Conservation (phyloP, 1,140 invertebrate species). For the Halesus radiatus region DNA sequence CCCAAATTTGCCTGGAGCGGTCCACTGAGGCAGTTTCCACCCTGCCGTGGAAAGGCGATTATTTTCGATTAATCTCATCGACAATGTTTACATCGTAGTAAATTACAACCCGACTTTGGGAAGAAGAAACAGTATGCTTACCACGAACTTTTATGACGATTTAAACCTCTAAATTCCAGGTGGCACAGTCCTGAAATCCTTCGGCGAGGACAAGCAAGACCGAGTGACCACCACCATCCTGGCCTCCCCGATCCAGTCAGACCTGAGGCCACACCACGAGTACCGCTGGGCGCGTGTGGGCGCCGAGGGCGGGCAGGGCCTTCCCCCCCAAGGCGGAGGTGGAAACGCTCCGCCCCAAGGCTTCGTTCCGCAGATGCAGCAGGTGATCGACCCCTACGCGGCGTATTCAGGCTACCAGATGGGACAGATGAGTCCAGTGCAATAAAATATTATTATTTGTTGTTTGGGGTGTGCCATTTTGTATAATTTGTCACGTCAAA, state of each 20-base stretch:
- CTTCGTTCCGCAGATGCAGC: not conserved
- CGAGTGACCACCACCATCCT: constrained; percentile 48
- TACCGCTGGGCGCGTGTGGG: constrained; percentile 47
- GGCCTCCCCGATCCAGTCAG: constrained; percentile 30
- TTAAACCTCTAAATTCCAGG: constrained; percentile 16
- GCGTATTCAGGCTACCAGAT: constrained; percentile 25
- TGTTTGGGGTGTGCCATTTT: too few relatives aligned
- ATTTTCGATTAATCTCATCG: too few relatives aligned
- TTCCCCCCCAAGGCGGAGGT: not conserved
- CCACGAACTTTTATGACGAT: too few relatives aligned
- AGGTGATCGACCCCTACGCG: constrained; percentile 35
- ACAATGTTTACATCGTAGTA: too few relatives aligned
- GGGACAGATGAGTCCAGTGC: not conserved
- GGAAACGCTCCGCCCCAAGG: not conserved
- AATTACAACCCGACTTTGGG: too few relatives aligned
- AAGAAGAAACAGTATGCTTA: too few relatives aligned
- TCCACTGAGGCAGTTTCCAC: too few relatives aligned
- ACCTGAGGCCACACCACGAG: constrained; percentile 35
- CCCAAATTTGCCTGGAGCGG: too few relatives aligned
- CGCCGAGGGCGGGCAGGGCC: constrained; percentile 27
- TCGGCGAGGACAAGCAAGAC: constrained; percentile 41
- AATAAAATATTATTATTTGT: not conserved
- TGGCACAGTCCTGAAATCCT: constrained; percentile 48
- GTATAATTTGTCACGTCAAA: too few relatives aligned
- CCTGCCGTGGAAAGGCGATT: too few relatives aligned